Conservation (phyloP, 1,140 invertebrate species). For the Trichonephila inaurata region DNA sequence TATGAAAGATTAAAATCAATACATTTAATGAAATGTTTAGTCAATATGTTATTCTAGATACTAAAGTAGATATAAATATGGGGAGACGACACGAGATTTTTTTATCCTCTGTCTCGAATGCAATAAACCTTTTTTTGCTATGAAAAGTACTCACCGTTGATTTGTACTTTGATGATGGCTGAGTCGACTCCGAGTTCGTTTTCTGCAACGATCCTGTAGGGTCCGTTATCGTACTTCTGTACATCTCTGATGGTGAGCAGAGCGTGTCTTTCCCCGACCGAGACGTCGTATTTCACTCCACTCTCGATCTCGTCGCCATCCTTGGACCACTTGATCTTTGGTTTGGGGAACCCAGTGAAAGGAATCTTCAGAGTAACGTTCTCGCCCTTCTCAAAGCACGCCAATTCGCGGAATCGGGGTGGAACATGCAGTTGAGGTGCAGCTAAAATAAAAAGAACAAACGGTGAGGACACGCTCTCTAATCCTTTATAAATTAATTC, state of each 20-base stretch:
- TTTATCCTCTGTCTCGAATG: no score
- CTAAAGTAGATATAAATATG: no score
- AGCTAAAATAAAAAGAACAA: constrained; percentile 80
- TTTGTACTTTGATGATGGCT: constrained; percentile 97
- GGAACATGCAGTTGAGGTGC: constrained; percentile 98
- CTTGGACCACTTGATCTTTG: constrained; percentile 95
- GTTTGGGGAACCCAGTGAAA: constrained; percentile 98
- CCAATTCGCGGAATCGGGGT: constrained; percentile 96
- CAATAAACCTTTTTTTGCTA: no score
- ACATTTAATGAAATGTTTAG: no score
- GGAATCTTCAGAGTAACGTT: constrained; percentile 98
- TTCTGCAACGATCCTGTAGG: constrained; percentile 96
- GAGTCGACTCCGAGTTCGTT: constrained; percentile 97
- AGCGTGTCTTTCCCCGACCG: constrained; percentile 88
- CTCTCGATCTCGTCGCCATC: constrained; percentile 97
- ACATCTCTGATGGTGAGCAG: constrained; percentile 96
- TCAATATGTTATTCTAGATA: no score
- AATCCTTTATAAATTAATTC: no score
- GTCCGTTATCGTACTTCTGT: constrained; percentile 94
- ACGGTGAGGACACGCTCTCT: neutral
- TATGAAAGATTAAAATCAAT: no score
- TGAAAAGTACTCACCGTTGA: constrained; percentile 80
- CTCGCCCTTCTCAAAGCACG: constrained; percentile 98
- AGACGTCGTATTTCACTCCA: constrained; percentile 93
- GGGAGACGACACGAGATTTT: no score